Base-by-base conservation (phyloP, 2,888 invertebrate genomes). In the Ophraella communa region DNA sequence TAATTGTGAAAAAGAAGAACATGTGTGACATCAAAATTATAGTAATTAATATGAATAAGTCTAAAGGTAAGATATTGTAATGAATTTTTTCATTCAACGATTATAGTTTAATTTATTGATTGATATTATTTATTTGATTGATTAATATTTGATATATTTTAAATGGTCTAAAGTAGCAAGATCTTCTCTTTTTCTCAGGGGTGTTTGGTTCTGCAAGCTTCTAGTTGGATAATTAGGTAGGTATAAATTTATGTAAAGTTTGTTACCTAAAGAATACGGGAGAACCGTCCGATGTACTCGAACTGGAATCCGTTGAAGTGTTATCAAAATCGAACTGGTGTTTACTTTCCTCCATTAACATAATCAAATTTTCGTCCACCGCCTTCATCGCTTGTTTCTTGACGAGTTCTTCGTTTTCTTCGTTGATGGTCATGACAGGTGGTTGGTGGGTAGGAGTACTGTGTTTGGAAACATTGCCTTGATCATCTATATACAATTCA, bases 391-490 rank as follows among this genome's bases (percentile, higher is more conserved):
- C 88, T 73, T 89, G 85, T 74, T 86, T 82, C 62, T 80, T 80
- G 14, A 79, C 65, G 59, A 71, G 68, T 5, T 77, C 69, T 62
- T 78, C 74, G 44, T 76, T 76, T 17, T 75, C 73, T 45, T 72
- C 67, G 4, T 71, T 74, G 52, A 93, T 89, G 76, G 89, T 89
- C 91, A 94, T 91, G 11, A 93, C 89, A 0, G 93, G 93, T 18
- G 89, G 89, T 62, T 89, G 87, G 78, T 90, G 90, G 0, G 89
- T 89, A 1, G 91, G 90, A 1, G 90, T 90, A 23, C 85, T 87
- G 70, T 89, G 88, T 14, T 88, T 84, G 0, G 89, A 87, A 42
- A 44, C 1, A 17, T 33, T 56, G n/a, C 33, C 39, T 23, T 55
- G 21, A 21, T 63, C 52, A 33, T 64, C 64, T 64, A 21, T 5